These are phyloP conservation scores for Bucco capensis DNA, from an alignment of 2,113 vertebrate species.

Conservation along the genomic window DNA sequence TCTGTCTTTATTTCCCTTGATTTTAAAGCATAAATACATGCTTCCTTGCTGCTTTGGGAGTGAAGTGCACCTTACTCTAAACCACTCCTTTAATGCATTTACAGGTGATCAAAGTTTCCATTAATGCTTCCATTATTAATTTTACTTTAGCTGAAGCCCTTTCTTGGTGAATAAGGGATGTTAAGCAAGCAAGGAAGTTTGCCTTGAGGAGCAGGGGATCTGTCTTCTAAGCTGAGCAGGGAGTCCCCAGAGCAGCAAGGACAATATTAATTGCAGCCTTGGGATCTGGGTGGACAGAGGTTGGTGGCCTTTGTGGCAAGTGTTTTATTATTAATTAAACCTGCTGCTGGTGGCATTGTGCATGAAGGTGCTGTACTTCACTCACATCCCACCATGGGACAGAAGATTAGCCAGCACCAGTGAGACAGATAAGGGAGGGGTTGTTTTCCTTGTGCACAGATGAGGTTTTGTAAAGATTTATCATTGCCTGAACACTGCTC, in stretches of 20 bases:
- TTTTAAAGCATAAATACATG: not conserved
- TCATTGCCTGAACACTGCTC: rapidly evolving
- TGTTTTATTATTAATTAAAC: not conserved
- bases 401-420: not conserved
- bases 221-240: not conserved
- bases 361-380: not conserved
- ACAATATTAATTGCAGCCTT: not conserved
- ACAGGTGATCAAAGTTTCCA: not conserved
- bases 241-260: not conserved
- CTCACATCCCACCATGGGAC: not conserved
- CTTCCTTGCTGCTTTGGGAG: not conserved
- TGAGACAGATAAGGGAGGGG: not conserved
- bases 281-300: not conserved
- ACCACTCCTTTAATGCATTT: not conserved
- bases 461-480: not conserved
- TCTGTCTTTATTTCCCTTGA: not conserved
- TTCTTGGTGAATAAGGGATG: not conserved
- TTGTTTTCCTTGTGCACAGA: not conserved
- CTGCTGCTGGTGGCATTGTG: not conserved
- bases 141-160: not conserved
- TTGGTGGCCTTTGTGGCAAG: not conserved
- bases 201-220: not conserved
- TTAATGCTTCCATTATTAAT: not conserved
- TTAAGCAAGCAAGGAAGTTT: not conserved
- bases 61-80: not conserved